phyloP scores from a whole-genome alignment of 2,797 vertebrate genomes.

The Mus caroli region DNA sequence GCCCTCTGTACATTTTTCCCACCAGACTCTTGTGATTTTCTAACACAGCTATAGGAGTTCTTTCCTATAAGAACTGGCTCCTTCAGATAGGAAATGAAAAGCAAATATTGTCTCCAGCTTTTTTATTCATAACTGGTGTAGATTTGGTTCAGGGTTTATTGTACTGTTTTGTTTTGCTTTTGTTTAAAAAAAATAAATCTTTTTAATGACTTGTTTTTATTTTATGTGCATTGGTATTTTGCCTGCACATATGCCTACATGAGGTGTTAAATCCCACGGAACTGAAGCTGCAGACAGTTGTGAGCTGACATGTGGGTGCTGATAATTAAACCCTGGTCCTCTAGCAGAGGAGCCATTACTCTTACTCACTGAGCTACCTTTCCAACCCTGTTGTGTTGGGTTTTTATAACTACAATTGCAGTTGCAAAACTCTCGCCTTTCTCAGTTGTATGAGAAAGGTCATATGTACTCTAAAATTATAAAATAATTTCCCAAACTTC shows the following conservation, averaged over 20 bases:
- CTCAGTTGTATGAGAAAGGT: slow-evolving; percentile 19
- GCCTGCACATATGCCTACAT: background rate
- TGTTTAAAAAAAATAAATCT: background rate
- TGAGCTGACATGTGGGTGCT: background rate
- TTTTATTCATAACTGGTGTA: background rate
- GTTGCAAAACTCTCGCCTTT: background rate
- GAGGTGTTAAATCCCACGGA: background rate
- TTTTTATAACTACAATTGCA: background rate
- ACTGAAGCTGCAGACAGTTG: background rate
- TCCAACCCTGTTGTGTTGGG: background rate
- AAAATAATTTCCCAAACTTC: slow-evolving; percentile 52
- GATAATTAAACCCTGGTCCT: background rate
- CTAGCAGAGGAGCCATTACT: background rate
- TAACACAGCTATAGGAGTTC: background rate
- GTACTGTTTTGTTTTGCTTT: background rate
- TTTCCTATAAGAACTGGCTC: slow-evolving; percentile 1
- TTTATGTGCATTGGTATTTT: background rate
- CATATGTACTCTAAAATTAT: background rate
- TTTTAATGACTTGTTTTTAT: background rate
- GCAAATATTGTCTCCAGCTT: slow-evolving; percentile 5
- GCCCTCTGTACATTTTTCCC: background rate
- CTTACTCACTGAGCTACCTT: background rate
- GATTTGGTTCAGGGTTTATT: background rate
- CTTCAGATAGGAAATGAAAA: background rate
- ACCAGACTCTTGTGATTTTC: background rate